Percentiles rank a stretch among this genome's conserved stretches.
Conservation (phyloP, 1,140 invertebrate species). For the Lasioglossum albipes region DNA sequence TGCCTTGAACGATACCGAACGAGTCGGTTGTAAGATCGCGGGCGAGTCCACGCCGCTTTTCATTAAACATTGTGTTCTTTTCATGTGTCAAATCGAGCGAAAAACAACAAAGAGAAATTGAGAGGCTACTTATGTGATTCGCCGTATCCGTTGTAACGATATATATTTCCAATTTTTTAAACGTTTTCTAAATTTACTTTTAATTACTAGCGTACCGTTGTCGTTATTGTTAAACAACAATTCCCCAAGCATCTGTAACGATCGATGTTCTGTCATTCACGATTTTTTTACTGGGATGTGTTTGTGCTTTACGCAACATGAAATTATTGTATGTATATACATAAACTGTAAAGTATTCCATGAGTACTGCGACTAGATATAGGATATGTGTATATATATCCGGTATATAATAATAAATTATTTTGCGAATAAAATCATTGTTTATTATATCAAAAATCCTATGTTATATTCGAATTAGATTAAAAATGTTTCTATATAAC, state of each 20-base stretch:
- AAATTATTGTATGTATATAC: conserved; percentile 1
- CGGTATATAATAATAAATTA: conserved; percentile 50
- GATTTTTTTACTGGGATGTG: conserved; percentile 10
- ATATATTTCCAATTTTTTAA: conserved; percentile 5
- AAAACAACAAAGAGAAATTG: not conserved
- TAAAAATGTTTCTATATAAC: conserved; percentile 13
- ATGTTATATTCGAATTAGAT: conserved; percentile 10
- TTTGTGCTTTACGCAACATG: not conserved
- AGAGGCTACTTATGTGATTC: not conserved
- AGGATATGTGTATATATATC: conserved; percentile 10
- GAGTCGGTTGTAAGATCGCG: not conserved
- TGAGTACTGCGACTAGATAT: conserved; percentile 10
- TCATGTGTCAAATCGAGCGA: not conserved
- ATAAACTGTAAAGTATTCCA: not conserved
- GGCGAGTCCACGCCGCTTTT: no score
- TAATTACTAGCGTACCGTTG: not conserved
- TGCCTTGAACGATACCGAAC: conserved; percentile 64
- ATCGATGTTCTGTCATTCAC: not conserved
- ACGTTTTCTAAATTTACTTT: conserved; percentile 9
- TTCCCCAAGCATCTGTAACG: not conserved
- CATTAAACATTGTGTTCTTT: not conserved
- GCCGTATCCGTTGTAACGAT: not conserved
- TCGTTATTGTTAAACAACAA: not conserved
- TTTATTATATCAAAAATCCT: conserved; percentile 36
- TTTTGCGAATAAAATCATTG: conserved; percentile 44